A percentile compares a stretch with the other conserved stretches of the same genome.
phyloP scores from a whole-genome alignment of 2,888 invertebrate genomes.

The Polydrusus tereticollis region DNA sequence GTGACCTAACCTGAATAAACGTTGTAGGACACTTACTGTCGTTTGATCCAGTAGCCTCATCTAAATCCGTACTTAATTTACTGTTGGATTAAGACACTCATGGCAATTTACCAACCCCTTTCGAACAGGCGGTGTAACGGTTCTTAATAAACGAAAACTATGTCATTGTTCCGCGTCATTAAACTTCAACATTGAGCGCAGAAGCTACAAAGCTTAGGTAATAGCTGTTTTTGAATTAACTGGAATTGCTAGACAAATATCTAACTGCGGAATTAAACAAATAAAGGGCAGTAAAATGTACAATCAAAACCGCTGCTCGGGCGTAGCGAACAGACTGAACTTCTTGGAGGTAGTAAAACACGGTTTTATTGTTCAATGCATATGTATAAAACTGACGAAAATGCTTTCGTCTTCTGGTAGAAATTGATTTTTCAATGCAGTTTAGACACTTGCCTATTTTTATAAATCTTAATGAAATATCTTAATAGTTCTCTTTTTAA shows the following conservation, averaged over 20 bases:
- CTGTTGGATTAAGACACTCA: constrained; percentile 68
- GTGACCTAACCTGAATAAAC: neutral
- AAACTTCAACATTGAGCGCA: constrained; percentile 64
- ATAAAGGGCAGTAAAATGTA: constrained; percentile 51
- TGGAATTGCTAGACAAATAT: constrained; percentile 64
- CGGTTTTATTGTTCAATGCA: constrained; percentile 42
- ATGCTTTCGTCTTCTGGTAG: constrained; percentile 26
- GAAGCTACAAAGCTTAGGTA: constrained; percentile 64
- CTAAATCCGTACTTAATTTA: constrained; percentile 68
- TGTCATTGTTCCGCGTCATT: constrained; percentile 68
- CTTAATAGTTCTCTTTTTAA: constrained; percentile 11
- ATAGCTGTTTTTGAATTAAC: constrained; percentile 65
- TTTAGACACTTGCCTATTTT: constrained; percentile 25
- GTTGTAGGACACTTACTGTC: constrained; percentile 10
- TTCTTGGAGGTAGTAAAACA: constrained; percentile 43
- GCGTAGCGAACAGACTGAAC: constrained; percentile 32
- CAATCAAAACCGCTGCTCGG: constrained; percentile 46
- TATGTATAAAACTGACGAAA: constrained; percentile 46
- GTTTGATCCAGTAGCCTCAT: constrained; percentile 56
- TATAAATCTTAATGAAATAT: constrained; percentile 25
- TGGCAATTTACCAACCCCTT: constrained; percentile 67
- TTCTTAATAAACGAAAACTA: constrained; percentile 69
- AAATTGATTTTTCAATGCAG: constrained; percentile 40
- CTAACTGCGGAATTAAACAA: constrained; percentile 58
- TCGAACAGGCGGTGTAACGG: constrained; percentile 68